Conservation (phyloP, 2,797 vertebrate genomes). For the Etheostoma perlongum region DNA sequence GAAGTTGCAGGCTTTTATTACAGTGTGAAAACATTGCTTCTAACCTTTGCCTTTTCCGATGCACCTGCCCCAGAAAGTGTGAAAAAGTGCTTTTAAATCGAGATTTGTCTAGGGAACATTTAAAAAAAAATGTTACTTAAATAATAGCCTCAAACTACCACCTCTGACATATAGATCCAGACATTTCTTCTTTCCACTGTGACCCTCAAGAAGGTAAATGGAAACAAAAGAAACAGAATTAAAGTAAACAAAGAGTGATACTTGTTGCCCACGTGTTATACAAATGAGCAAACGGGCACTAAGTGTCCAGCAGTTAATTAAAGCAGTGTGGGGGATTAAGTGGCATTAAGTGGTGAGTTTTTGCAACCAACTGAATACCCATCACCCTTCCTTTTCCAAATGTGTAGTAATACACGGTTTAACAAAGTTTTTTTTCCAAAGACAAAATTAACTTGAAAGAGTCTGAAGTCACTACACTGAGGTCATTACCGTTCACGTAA, state of each 20-base stretch:
- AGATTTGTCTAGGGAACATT: background rate
- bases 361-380: no score
- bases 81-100: no score
- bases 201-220: background rate
- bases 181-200: background rate
- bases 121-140: background rate
- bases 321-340: no score
- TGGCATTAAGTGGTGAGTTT: no score
- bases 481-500: background rate
- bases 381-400: no score
- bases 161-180: accelerated
- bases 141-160: background rate
- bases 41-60: no score
- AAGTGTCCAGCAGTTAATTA: no score
- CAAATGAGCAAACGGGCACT: no score
- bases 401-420: no score
- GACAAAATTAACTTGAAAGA: background rate
- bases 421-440: no score
- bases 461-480: background rate
- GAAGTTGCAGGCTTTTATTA: background rate
- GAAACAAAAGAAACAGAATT: background rate
- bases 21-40: background rate
- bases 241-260: background rate
- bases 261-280: background rate
- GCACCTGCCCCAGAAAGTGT: no score